Evolutionary conservation across 2,113 vertebrate species (phyloP), one percentile per base, ranked within the genome.

Genomic region (Odontophorus gujanensis): DNA sequence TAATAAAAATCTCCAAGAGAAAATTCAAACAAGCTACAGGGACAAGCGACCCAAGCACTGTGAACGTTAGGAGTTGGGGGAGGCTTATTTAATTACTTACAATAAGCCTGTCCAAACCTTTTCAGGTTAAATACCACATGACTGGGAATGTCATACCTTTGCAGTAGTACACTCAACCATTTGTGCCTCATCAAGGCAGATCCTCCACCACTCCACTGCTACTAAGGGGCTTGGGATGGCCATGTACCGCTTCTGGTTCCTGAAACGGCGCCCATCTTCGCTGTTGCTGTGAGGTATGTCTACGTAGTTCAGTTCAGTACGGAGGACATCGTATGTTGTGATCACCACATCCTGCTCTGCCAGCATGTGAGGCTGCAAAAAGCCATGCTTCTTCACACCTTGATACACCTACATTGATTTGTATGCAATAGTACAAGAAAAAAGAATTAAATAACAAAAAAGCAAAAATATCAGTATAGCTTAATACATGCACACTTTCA

Each of bases 241-340:
- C 99, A 99, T 99, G 92, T 99, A 99, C 16, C 99, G 98, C 95
- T 99, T 99, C 98, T 99, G 99, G 92, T 99, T 99, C 84, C 99
- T 97, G 93, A 99, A 99, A 58, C 99, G 99, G 30, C 99, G 98
- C 2, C 99, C 99, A 4, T 99, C 99, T 93, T 98, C 97, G 34
- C 99, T 99, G 96, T 99, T 99, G 65, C 99, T 99, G 96, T 99
- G 99, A 5, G 99, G 99, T 65, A 99, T 99, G 95, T 99, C 99
- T 0, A 99, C 99, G 2, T 99, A 99, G 98, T 99, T 99, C 73
- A 99, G 97, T 30, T 99, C 99, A 0, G 98, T 98, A 65, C 99
- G 99, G 78, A 99, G 98, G 38, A 99, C 99, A 21, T 99, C 99
- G 1, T 99, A 99, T 0, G 99, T 99, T 82, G 99, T 99, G 97